These are phyloP conservation scores for Sarcophaga peregrina DNA, from an alignment of 1,140 invertebrate genomes.

Conservation along the genomic window DNA sequence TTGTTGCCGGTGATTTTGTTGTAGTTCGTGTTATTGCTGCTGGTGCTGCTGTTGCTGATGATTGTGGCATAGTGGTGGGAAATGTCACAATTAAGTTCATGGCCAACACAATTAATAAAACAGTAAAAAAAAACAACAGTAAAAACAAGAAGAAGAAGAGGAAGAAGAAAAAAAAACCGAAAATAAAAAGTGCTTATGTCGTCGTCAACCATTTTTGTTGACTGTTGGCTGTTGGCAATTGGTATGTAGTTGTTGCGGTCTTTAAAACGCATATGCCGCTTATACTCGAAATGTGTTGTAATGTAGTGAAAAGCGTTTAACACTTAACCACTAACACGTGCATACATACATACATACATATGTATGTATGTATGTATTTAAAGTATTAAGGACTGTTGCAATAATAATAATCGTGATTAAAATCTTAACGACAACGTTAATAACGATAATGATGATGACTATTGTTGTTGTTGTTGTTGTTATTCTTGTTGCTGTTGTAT, in stretches of 20 bases:
- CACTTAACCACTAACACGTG: neutral
- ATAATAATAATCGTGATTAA: conserved; percentile 5
- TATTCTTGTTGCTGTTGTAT: neutral
- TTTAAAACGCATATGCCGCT: neutral
- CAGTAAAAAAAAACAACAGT: neutral
- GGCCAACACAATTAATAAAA: conserved; percentile 31
- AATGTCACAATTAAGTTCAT: conserved; percentile 36
- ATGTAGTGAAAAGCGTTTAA: neutral
- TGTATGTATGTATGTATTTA: neutral
- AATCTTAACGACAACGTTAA: neutral
- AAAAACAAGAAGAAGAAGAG: no score
- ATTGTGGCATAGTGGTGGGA: conserved; percentile 12
- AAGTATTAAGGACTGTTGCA: neutral
- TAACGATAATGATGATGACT: no score
- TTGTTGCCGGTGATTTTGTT: no score
- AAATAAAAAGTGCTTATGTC: neutral
- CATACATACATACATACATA: neutral
- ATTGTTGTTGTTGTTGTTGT: no score
- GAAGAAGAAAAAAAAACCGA: neutral
- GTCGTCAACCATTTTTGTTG: neutral
- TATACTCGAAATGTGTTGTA: neutral
- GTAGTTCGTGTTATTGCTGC: no score
- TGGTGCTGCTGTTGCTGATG: neutral
- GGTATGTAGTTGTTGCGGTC: neutral
- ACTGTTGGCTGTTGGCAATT: neutral